Evolutionary conservation across 2,113 vertebrate genomes (phyloP).

Genomic region (Atherinomorus stipes): DNA sequence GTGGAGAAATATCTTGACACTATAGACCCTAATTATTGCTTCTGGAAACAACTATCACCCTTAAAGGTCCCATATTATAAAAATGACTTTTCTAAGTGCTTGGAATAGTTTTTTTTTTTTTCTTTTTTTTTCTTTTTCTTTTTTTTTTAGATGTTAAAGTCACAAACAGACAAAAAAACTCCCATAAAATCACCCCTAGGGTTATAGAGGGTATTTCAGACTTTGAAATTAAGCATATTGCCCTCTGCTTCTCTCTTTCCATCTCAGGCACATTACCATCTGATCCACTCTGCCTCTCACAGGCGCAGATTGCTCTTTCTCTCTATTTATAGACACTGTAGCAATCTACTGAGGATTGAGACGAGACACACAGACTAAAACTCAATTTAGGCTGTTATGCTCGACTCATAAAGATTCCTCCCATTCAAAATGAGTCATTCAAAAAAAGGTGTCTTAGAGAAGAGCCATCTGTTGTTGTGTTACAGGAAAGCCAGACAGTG

Average conservation of each 20-base stretch:
- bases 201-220: too few species aligned
- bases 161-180: too few species aligned
- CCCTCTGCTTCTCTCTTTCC: not conserved
- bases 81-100: too few species aligned
- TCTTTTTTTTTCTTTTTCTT: too few species aligned
- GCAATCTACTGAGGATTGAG: constrained; percentile 21
- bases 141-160: too few species aligned
- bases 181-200: too few species aligned
- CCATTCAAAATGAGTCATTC: constrained; percentile 9
- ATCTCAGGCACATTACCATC: constrained; percentile 12
- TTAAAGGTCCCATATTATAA: too few species aligned
- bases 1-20: constrained; percentile 55
- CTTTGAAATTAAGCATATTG: too few species aligned
- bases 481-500: not conserved
- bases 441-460: constrained; percentile 1
- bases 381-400: constrained; percentile 29
- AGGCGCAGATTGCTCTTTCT: constrained; percentile 10
- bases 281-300: constrained; percentile 26
- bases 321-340: constrained; percentile 49
- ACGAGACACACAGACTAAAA: constrained; percentile 15
- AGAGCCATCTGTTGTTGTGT: not conserved
- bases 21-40: constrained; percentile 63
- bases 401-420: not conserved
- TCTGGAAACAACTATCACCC: constrained; percentile 73
- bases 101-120: too few species aligned